Evolutionary conservation across 2,797 vertebrate species (phyloP), one percentile per base, ranked within the genome.

Genomic region (Gymnopithys bicolor): DNA sequence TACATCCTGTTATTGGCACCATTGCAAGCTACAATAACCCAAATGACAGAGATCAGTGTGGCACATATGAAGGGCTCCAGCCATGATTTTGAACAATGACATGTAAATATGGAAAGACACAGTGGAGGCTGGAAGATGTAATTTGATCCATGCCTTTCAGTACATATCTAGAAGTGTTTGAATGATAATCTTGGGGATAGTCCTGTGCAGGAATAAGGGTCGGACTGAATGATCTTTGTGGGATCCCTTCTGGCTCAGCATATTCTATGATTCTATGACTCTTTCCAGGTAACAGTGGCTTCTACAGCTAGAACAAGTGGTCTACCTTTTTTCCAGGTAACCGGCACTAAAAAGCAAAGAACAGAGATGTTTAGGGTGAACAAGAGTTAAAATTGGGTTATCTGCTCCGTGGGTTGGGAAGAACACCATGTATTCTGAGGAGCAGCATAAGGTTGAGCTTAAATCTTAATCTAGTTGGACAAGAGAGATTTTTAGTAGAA

Each of bases 291-390:
- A 56, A 53, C 8, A 53, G 16, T 4, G 4, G 15, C 12, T 48
- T 56, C 55, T 64, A 21, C 33, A 32, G 27, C 58, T 62, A 35
- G n/a, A 60, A 7, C 0, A 30, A 64, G 15, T 0, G 0, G 23
- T 68, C 30, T 49, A 58, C 17, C 3, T 13, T 46, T 83, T 52
- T 69, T 33, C 15, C 60, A 12, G 15, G n/a, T 89, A 69, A 69
- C 15, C 64, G 71, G 18, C 15, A 60, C 11, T 24, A 60, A 83
- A 66, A n/a, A 13, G 17, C 19, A 70, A 37, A 59, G 25, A 67
- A 67, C 7, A 48, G 30, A 56, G 59, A n/a, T 48, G 16, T 35
- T 69, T 69, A 39, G 64, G 48, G 74, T 30, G 46, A 45, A 9
- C 25, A 75, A 41, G n/a, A 80, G 19, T 45, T 45, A 62, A 55